Evolutionary conservation across 2,113 vertebrate species (phyloP), one percentile per base, ranked within the genome.

Genomic region (Tautogolabrus adspersus): DNA sequence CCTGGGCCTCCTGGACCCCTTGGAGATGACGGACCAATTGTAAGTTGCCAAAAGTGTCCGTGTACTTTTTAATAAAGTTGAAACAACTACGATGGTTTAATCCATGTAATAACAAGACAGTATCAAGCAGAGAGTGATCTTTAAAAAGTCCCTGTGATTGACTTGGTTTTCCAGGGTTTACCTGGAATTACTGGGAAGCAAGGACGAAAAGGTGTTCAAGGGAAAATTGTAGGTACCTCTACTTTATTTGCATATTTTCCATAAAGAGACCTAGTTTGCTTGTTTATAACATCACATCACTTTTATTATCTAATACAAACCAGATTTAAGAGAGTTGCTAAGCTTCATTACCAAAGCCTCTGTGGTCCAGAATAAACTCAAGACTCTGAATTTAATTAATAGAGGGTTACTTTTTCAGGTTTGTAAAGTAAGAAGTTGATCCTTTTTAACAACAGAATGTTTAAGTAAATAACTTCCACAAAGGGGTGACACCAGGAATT

Each of bases 111-210:
- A 9, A n/a, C 9, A 56, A 5, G 13, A 34, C 12, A 51, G 26
- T 8, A 46, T 1, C 8, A 7, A 59, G 60, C 19, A 34, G 12
- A 12, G 8, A 72, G 10, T 2, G 0, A 44, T 6, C 26, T 3
- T 26, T 63, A 19, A 54, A 72, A 11, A 15, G 5, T 34, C 18
- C 0, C 8, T 75, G 77, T 67, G 15, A 15, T 6, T 49, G 16
- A 49, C 2, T 18, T 5, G 72, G 10, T 83, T 12, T 83, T 88
- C 5, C 59, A 95, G 94, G 94, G 94, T 2, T 82, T 67, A 16
- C 86, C 91, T 54, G 94, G 94, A 75, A 85, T 91, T 70, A 61
- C 79, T 76, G 94, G 94, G 42, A 93, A 90, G 44, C 91, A 92
- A 69, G 94, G 94, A 47, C 81, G 23, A 52, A 94, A 91, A 84